Percentiles rank a stretch among this genome's conserved stretches.
Evolutionary conservation across 2,888 invertebrate species (phyloP).

Genomic region (Lepidocyrtinus sp.): DNA sequence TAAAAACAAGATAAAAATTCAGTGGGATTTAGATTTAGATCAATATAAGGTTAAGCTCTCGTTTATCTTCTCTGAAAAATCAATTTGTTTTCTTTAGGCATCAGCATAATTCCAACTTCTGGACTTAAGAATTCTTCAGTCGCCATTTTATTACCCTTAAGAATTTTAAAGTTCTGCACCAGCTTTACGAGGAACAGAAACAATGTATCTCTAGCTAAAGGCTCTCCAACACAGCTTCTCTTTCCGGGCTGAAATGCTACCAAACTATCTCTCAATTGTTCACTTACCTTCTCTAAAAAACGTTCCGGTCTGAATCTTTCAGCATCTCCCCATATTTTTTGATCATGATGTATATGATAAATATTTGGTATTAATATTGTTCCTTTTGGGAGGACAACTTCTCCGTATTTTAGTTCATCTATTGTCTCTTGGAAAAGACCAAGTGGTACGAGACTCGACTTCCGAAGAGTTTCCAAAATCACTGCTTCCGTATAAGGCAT

Average conservation of each 20-base stretch:
- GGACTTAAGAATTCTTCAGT: no score
- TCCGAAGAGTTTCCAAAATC: conserved; percentile 27
- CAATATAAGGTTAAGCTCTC: no score
- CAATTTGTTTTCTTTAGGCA: no score
- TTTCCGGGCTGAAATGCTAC: conserved; percentile 18
- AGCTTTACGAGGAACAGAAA: no score
- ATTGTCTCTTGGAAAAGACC: conserved; percentile 6
- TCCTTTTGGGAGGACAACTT: background rate
- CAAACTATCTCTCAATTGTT: background rate
- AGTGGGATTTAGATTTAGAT: no score
- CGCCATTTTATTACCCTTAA: no score
- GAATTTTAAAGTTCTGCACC: no score
- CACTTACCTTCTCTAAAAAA: background rate
- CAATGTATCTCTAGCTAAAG: no score
- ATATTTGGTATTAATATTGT: background rate
- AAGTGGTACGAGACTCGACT: background rate
- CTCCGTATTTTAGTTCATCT: background rate
- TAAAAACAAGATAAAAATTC: no score
- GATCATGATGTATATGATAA: conserved; percentile 15
- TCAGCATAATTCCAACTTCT: no score
- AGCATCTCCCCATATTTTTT: conserved; percentile 20
- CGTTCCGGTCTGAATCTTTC: conserved; percentile 22
- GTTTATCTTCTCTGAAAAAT: no score
- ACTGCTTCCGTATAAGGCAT: conserved; percentile 40
- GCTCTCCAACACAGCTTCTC: background rate